These are phyloP conservation scores for Heterodera filipjevi DNA, from an alignment of 2,888 invertebrate genomes.

Conservation along the genomic window DNA sequence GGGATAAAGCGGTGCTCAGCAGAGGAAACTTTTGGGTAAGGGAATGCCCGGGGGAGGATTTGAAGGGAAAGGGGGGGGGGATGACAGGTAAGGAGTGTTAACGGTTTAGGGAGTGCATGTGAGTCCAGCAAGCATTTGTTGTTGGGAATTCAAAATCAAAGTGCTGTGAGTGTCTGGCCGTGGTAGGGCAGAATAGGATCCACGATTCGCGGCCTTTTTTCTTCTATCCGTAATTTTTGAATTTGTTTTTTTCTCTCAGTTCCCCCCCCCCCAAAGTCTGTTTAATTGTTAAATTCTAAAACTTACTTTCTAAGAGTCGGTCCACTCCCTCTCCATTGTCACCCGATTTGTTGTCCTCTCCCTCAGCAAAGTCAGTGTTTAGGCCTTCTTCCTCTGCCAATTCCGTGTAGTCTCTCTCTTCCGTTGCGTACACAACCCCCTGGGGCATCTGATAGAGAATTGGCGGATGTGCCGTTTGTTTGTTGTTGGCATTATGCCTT, in stretches of 20 bases:
- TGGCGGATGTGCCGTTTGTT: background rate
- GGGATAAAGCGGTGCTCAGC: background rate
- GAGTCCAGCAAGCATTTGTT: too few relatives aligned
- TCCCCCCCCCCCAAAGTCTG: too few relatives aligned
- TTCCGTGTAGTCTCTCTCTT: background rate
- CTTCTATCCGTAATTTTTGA: too few relatives aligned
- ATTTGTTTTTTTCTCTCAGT: too few relatives aligned
- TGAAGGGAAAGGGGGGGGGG: background rate
- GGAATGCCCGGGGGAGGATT: background rate
- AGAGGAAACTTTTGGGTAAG: too few relatives aligned
- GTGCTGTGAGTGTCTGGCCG: too few relatives aligned
- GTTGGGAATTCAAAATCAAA: too few relatives aligned
- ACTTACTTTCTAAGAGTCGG: slow-evolving; percentile 6
- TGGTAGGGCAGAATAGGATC: too few relatives aligned
- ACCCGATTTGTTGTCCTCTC: background rate
- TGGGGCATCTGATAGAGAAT: slow-evolving; percentile 47
- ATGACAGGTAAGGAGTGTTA: too few relatives aligned
- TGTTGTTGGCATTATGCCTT: slow-evolving; percentile 11
- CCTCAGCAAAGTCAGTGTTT: background rate
- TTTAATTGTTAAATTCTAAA: background rate
- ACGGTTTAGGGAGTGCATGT: too few relatives aligned
- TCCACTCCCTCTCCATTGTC: background rate
- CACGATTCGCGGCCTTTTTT: too few relatives aligned
- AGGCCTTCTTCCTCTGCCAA: slow-evolving; percentile 8
- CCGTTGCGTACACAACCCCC: slow-evolving; percentile 43